Base-by-base conservation (phyloP, 2,797 vertebrate genomes). In the Hypotaenidia philippensis region DNA sequence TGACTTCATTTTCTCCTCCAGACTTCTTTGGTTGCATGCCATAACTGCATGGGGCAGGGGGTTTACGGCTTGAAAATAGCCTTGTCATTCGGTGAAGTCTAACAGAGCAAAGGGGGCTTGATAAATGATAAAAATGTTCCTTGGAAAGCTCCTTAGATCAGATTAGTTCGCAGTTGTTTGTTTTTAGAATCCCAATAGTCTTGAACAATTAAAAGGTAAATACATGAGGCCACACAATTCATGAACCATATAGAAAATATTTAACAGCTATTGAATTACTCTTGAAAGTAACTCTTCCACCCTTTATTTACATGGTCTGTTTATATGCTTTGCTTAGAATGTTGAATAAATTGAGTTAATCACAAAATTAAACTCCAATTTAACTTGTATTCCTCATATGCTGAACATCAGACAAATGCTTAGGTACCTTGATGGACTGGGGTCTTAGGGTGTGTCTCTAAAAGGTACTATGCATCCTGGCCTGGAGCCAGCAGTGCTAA, bases 21-120 rank as follows among this genome's bases (percentile, higher is more conserved):
- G 92, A 96, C 94, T 86, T 96, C 96, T 97, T 97, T 97, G 97
- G 97, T 98, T 97, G 97, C 96, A 96, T 95, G 95, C 95, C 95
- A 90, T 96, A 96, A 97, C 97, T 97, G 87, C 97, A 94, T 83
- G 63, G 97, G 96, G 97, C 97, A 97, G 87, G 94, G 83, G 96
- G 97, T 98, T 98, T 98, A 98, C 10, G 91, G 95, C 96, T 97
- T 93, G 97, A 92, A 97, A 98, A 97, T 92, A 97, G 97, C 96
- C 97, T 98, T 97, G 97, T 98, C 97, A 98, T 97, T 97, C 79
- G 64, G 93, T 98, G 97, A 98, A 97, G 95, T 56, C 97, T 97
- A 97, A 96, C 98, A 98, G 97, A 98, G 94, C 98, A 97, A 97
- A 97, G 87, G 83, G 88, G 77, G 66, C 87, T 96, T 96, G 97